Evolutionary conservation across 2,113 vertebrate species (phyloP), one percentile per base, ranked within the genome.

Genomic region (Peromyscus californicus): DNA sequence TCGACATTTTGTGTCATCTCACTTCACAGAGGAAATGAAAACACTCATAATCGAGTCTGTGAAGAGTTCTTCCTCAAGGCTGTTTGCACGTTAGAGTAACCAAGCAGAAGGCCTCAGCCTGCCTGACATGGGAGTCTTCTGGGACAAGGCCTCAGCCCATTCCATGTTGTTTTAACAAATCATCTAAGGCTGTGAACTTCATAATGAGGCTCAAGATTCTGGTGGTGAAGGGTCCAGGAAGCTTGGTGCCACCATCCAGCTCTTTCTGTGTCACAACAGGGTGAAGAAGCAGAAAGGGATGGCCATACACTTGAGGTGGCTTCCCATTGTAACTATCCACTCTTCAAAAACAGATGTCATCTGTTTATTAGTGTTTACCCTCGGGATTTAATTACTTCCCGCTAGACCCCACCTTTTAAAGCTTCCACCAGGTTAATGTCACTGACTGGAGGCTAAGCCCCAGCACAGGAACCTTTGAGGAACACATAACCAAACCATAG

Each of bases 21-120:
- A 22, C 21, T 31, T 90, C 78, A 57, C 59, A 78, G 51, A 79
- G 89, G 93, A 83, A 92, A 80, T 93, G 70, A 95, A 87, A 90
- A 79, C 21, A 63, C 17, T 57, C 54, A 65, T 76, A 94, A 89
- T 90, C 69, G 69, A 48, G 82, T 90, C 39, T 86, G 7, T 80
- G 61, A 89, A 83, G 59, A 89, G 29, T 6, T 59, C 76, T 93
- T 87, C 76, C 51, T 90, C 72, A 74, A 95, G 72, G 24, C 22
- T 82, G 83, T 45, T 26, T 89, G 72, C 87, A 39, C 72, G 31
- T 57, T 39, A n/a, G 75, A 74, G 39, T 80, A 69, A 54, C 51
- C 54, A 82, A 91, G 26, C 88, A 92, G 84, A 86, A 24, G 57
- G 7, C 86, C 63, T 88, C n/a, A 54, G 19, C 5, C 31, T 36